Evolutionary conservation across 2,888 invertebrate genomes (phyloP).

Genomic region (Seira ritae): DNA sequence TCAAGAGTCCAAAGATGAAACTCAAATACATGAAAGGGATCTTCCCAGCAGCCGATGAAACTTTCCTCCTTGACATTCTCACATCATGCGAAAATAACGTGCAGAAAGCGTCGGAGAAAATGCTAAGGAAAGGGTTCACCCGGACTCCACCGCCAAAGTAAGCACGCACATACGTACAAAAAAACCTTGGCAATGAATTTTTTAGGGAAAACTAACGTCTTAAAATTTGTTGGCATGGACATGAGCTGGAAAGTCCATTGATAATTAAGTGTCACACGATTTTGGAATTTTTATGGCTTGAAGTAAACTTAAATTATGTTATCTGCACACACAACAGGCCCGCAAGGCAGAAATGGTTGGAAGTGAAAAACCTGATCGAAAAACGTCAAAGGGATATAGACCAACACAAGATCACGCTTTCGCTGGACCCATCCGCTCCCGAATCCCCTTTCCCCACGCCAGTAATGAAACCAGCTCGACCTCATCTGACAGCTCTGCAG

Average conservation of each 20-base stretch:
- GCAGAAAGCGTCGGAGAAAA: constrained; percentile 88
- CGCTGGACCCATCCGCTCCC: constrained; percentile 59
- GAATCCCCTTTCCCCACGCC: constrained; percentile 73
- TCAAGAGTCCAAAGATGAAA: constrained; percentile 90
- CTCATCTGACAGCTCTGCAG: constrained; percentile 69
- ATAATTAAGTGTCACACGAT: background rate
- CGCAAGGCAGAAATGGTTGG: constrained; percentile 73
- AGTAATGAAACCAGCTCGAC: constrained; percentile 71
- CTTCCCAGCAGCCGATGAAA: constrained; percentile 93
- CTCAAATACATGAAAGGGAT: constrained; percentile 95
- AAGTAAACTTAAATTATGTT: no score
- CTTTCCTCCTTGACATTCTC: constrained; percentile 87
- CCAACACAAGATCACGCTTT: constrained; percentile 61
- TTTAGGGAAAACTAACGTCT: background rate
- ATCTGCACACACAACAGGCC: constrained; percentile 63
- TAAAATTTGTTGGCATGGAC: background rate
- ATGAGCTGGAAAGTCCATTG: background rate
- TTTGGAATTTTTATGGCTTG: background rate
- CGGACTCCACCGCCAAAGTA: constrained; percentile 80
- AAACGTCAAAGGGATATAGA: constrained; percentile 71
- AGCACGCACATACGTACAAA: constrained; percentile 26
- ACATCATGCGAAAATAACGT: constrained; percentile 91
- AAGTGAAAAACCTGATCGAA: constrained; percentile 72
- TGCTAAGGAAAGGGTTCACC: constrained; percentile 88
- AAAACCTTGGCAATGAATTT: no score